These are phyloP conservation scores for Morus bassanus DNA, from an alignment of 2,797 vertebrate species.

Conservation along the genomic window DNA sequence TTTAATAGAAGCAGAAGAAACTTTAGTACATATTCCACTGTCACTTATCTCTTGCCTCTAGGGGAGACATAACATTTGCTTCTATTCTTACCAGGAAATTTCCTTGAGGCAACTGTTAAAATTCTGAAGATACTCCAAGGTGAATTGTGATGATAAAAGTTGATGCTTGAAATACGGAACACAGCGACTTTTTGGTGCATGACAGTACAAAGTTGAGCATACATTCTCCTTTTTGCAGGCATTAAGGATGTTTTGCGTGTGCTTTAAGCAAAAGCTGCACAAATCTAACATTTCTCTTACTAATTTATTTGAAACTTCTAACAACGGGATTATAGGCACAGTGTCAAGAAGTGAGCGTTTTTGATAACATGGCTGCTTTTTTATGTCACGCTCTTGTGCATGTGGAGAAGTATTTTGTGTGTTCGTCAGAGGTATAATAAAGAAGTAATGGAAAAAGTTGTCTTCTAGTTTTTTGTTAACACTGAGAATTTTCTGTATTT, in stretches of 20 bases:
- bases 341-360: not conserved
- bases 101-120: conserved; percentile 49
- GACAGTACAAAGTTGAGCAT: not conserved
- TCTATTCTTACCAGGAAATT: conserved; percentile 18
- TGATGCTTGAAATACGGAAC: not conserved
- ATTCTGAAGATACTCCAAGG: conserved; percentile 34
- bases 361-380: not conserved
- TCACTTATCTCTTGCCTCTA: conserved; percentile 36
- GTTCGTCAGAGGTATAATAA: not conserved
- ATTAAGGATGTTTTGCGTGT: not conserved
- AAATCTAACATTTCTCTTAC: not conserved
- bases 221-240: not conserved
- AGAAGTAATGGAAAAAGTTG: not conserved
- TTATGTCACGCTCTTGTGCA: not conserved
- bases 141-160: conserved; percentile 20
- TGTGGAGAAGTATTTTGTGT: not conserved
- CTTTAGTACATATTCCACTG: not conserved
- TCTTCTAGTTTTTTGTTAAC: not conserved
- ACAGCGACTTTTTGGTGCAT: not conserved
- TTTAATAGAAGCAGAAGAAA: not conserved
- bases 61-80: conserved; percentile 40
- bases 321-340: not conserved
- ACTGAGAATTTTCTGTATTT: not conserved
- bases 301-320: not conserved
- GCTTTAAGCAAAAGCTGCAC: not conserved